Evolutionary conservation across 2,113 vertebrate genomes (phyloP).

Genomic region (Romanogobio albipinnatus): DNA sequence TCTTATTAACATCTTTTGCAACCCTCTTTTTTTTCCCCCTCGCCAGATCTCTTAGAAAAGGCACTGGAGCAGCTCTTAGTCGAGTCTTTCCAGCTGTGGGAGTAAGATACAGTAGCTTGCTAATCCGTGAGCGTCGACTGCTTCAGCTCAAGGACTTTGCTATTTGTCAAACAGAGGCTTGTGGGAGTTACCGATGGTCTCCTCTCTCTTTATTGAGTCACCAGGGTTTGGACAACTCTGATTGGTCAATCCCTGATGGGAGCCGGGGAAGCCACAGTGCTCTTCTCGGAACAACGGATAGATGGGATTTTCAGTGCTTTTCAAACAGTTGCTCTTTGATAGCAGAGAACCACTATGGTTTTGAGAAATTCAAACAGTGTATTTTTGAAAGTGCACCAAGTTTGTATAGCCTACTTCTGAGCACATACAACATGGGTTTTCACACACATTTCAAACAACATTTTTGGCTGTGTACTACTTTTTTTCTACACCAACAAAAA

Average conservation of each 20-base stretch:
- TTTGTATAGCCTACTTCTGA: not conserved
- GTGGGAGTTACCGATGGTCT: constrained; percentile 48
- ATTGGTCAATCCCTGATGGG: constrained; percentile 40
- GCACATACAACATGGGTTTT: not conserved
- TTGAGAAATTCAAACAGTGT: not conserved
- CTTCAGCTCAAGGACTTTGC: constrained; percentile 51
- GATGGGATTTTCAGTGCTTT: constrained; percentile 28
- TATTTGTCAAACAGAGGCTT: constrained; percentile 45
- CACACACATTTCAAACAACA: not conserved
- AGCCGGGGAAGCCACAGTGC: not conserved
- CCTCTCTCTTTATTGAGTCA: constrained; percentile 46
- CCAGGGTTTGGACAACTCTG: constrained; percentile 33
- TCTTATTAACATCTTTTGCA: constrained; percentile 36
- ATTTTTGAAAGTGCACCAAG: not conserved
- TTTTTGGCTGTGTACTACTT: not conserved
- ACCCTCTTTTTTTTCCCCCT: not conserved
- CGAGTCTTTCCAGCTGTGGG: constrained; percentile 38
- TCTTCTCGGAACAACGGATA: constrained; percentile 12
- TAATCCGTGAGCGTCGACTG: constrained; percentile 38
- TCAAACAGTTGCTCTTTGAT: constrained; percentile 39
- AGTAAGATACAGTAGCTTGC: constrained; percentile 48
- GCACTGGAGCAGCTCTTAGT: constrained; percentile 24
- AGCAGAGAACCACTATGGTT: not conserved
- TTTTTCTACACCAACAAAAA: not conserved
- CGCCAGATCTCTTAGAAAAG: constrained; percentile 32